These are phyloP conservation scores for Cataglyphis cursor DNA, from an alignment of 2,888 invertebrate species.

Conservation along the genomic window DNA sequence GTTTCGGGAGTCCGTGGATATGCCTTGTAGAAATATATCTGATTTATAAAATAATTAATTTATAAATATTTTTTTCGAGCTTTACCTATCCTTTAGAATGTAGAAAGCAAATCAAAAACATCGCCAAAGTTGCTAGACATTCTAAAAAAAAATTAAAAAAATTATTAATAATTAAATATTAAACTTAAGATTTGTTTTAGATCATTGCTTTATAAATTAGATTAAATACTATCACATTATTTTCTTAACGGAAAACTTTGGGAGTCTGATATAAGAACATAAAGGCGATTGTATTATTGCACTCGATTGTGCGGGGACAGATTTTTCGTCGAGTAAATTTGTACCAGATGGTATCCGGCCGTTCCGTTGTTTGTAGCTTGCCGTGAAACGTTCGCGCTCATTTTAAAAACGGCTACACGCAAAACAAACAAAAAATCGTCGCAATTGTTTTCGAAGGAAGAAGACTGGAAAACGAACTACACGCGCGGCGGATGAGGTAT, in stretches of 20 bases:
- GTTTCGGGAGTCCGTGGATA: not conserved
- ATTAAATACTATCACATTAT: not conserved
- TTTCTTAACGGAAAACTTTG: not conserved
- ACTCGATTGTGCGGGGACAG: conserved; percentile 9
- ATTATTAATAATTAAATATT: not conserved
- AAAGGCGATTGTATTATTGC: conserved; percentile 4
- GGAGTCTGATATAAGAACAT: not conserved
- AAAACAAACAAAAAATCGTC: conserved; percentile 43
- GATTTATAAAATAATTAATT: conserved; percentile 6
- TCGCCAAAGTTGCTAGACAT: not conserved
- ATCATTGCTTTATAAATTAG: conserved; percentile 16
- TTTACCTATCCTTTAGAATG: not conserved
- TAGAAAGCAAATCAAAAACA: not conserved
- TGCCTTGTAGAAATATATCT: not conserved
- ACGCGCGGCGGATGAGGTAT: conserved; percentile 71
- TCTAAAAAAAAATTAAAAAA: not conserved
- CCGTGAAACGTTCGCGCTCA: conserved; percentile 36
- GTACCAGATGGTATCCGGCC: not conserved
- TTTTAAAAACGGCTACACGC: conserved; percentile 60
- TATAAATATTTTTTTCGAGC: too few species aligned
- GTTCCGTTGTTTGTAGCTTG: conserved; percentile 32
- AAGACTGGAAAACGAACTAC: not conserved
- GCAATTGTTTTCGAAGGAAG: conserved; percentile 45
- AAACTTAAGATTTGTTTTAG: not conserved
- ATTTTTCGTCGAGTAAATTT: conserved; percentile 19